Evolutionary conservation across 92 coral and sea anemone species (phyloP), one percentile per base, ranked within the genome.

Genomic region (Micromussa lordhowensis): DNA sequence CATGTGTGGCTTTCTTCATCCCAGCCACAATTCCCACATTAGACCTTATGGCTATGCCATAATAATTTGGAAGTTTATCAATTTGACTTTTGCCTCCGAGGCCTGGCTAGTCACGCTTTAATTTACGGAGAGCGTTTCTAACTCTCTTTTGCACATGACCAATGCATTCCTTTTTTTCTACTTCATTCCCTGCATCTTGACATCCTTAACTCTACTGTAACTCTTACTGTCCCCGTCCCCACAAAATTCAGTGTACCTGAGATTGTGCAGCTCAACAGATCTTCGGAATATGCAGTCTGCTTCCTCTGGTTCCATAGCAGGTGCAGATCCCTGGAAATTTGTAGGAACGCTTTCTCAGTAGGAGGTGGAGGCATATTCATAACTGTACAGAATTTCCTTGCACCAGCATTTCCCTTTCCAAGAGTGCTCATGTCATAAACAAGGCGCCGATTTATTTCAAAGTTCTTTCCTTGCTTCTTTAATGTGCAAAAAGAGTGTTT

Each of bases 271-370:
- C 29, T 64, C 70, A 18, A 68, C 59, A 64, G 86, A 82, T 40
- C 94, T 28, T 63, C 63, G 76, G 58, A 82, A 87, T 54, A 87
- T 79, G 81, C 89, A 70, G 31, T 82, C 54, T 57, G 75, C 82
- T 59, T 71, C 77, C 54, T 81, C 81, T 29, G 84, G 30, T 79
- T 74, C 85, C 94, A 88, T 92, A 16, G 87, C 86, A 15, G 93
- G 89, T 1, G 95, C 83, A 15, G 88, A 89, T 26, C 93, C 89
- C 18, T 86, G 17, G 74, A 74, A 81, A 70, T 92, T 86, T 8
- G 72, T 7, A 34, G 6, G 29, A 21, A 77, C 55, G 32, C 38
- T 77, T 64, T 64, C 29, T 17, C 29, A 5, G 70, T 7, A 8
- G 26, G n/a, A 22, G 70, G 70, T 21, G n/a, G 70, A 22, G 70